Percentiles rank a stretch among this genome's conserved stretches.
Evolutionary conservation across 2,113 vertebrate species (phyloP).

Genomic region (Trichechus manatus): DNA sequence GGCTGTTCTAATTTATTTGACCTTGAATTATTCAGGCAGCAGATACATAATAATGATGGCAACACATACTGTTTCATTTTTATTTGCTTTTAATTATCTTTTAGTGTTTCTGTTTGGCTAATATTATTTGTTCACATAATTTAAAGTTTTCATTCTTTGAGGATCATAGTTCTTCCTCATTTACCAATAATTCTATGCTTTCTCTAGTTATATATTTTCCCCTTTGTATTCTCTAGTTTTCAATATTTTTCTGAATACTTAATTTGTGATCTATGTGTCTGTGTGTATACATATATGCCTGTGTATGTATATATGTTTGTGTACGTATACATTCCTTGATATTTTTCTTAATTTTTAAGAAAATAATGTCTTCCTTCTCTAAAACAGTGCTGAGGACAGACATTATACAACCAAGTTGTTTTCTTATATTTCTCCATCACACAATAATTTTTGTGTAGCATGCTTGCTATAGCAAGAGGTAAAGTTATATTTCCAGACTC

Average conservation of each 20-base stretch:
- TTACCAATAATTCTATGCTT: not conserved
- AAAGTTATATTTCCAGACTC: not conserved
- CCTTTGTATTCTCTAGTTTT: not conserved
- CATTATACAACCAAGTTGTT: not conserved
- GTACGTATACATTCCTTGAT: not conserved
- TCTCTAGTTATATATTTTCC: not conserved
- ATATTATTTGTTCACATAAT: not conserved
- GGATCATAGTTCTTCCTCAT: not conserved
- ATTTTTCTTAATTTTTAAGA: constrained; percentile 50
- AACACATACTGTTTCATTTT: constrained; percentile 25
- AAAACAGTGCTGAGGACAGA: not conserved
- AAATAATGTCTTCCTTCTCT: not conserved
- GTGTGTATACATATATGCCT: not conserved
- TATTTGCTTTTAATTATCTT: constrained; percentile 55
- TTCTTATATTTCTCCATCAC: not conserved
- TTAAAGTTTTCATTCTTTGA: constrained; percentile 42
- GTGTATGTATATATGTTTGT: not conserved
- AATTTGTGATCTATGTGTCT: not conserved
- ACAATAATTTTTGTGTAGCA: not conserved
- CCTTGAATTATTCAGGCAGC: constrained; percentile 46
- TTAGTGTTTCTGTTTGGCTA: constrained; percentile 14
- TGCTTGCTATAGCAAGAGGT: not conserved
- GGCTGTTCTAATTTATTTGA: constrained; percentile 70
- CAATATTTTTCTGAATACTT: constrained; percentile 45
- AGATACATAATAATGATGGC: constrained; percentile 43